Evolutionary conservation across 2,888 invertebrate species (phyloP), one percentile per base, ranked within the genome.

Genomic region (Poecilus cupreus): DNA sequence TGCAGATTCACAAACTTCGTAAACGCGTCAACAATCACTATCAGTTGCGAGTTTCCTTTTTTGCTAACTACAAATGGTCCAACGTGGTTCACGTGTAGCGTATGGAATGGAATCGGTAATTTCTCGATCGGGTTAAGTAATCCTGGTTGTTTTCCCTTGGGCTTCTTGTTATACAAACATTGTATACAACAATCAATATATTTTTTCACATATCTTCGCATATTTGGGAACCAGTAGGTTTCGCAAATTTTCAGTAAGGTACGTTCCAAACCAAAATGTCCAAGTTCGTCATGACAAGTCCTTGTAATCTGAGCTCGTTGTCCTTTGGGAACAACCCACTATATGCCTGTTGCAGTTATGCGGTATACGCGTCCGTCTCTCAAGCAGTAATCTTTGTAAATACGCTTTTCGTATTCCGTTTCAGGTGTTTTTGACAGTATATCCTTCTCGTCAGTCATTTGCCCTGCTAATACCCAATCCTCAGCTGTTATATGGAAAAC

Each of bases 201-300:
- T 13, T 76, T 76, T 32, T 24, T 82, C 2, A 83, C 82, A 51
- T 83, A 84, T 0, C 51, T 74, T n/a, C 80, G 74, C 83, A 85
- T 83, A 8, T 77, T 43, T 5, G 83, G 83, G 24, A 85, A 85
- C 83, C 84, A 85, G 68, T 85, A 85, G 11, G 84, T 84, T 26
- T 84, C 85, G 1, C 26, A 20, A 16, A 88, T 83, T 57, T 83
- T 83, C 5, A 83, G 84, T 2, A 87, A 26, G 0, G 86, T 88
- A 70, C 87, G 87, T 0, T 86, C 85, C 3, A 85, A 26, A 2
- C 85, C 87, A 54, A 87, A 85, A 82, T 89, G 87, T 4, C 87
- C 87, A 80, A 22, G 83, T 11, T 85, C 82, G 16, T 87, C 86
- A 20, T 85, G 83, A 8, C 82, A 72, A 5, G 51, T 11, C 76